These are phyloP conservation scores for Anolis carolinensis DNA, from an alignment of 2,113 vertebrate species.

Conservation along the genomic window DNA sequence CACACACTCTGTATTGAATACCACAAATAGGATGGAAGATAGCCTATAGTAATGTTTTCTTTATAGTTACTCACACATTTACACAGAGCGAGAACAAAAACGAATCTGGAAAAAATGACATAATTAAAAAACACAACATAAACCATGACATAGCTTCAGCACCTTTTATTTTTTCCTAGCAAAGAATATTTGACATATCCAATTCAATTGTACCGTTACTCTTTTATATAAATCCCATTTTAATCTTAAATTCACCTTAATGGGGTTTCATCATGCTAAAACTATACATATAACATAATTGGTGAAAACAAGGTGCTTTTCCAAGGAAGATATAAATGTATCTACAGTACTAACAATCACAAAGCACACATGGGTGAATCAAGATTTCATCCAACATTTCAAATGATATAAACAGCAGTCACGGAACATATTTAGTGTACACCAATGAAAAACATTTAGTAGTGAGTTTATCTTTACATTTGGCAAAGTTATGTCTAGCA, in stretches of 20 bases:
- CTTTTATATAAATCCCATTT: conserved; percentile 63
- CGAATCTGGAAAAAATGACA: neutral
- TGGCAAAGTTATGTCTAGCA: conserved; percentile 77
- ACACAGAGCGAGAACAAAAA: too few species aligned
- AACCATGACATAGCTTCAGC: conserved; percentile 60
- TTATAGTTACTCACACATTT: too few species aligned
- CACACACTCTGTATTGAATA: too few species aligned
- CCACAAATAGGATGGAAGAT: too few species aligned
- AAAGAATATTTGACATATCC: conserved; percentile 72
- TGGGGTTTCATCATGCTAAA: conserved; percentile 78
- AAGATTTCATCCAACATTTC: conserved; percentile 65
- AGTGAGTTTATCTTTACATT: conserved; percentile 76
- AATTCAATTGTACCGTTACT: conserved; percentile 75
- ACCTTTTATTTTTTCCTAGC: conserved; percentile 84
- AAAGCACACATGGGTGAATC: conserved; percentile 64
- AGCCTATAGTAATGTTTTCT: too few species aligned
- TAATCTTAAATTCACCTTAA: conserved; percentile 77
- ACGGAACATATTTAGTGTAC: conserved; percentile 50
- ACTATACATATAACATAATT: conserved; percentile 73
- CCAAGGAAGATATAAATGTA: conserved; percentile 62
- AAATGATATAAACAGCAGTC: conserved; percentile 69
- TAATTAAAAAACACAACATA: neutral
- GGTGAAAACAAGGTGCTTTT: conserved; percentile 61
- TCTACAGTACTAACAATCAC: conserved; percentile 71
- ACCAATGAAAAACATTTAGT: conserved; percentile 52